Base-by-base conservation (phyloP, 2,888 invertebrate species). In the Ommatoiulus sabulosus region DNA sequence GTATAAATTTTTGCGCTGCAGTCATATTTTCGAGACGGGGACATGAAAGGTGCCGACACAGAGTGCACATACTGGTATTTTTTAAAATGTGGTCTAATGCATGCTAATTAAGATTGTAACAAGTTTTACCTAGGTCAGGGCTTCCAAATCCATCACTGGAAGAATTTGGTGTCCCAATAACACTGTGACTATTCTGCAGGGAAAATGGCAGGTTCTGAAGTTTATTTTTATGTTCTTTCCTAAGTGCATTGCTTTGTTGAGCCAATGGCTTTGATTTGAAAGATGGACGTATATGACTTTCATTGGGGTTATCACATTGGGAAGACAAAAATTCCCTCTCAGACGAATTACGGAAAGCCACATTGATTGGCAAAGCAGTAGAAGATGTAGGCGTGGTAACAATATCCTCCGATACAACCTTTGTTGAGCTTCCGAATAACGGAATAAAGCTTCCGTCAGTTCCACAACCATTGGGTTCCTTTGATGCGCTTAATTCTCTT, bases 111-210 rank as follows among this genome's bases (percentile, higher is more conserved):
- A 35, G 35, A 35, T 35, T 1, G 35, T 35, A 15, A 7, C 5
- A 44, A 48, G 10, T 88, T 89, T 90, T 89, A 91, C 91, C 91
- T 48, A 91, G 90, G 88, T 91, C 90, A n/a, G 91, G 91, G 24
- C 90, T 90, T 86, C 90, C 90, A 89, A 90, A 90, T 35, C 91
- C 90, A 72, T 91, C 91, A 63, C 46, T 87, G 12, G 80, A 24
- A 35, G 80, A 80, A 80, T 80, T 80, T 7, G 80, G 80, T 3
- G 80, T 35, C 35, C 35, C 10, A 80, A 35, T 12, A 35, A 44
- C 8, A 86, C n/a, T n/a, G n/a, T n/a, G n/a, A 35, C 20, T 86
- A 86, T 44, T 63, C 17, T 52, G 43, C 48, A 87, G 12, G 15
- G 80, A 80, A 80, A 43, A 87, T 7, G 87, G 87, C 63, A 87